Base-by-base conservation (phyloP, 2,888 invertebrate species). In the Exephanes ischioxanthus region DNA sequence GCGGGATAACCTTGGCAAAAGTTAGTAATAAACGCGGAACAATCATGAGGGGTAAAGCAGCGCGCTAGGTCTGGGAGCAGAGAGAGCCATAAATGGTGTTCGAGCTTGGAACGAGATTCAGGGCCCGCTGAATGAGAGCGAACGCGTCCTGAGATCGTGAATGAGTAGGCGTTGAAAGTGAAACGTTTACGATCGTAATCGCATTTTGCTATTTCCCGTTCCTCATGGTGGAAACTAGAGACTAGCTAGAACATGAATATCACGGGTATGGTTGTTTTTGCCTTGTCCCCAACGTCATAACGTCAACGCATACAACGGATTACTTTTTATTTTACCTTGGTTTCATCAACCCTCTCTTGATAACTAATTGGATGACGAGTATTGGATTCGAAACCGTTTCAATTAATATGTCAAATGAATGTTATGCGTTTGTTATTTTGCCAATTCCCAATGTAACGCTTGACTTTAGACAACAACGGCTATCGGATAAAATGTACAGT, bases 151-250 rank as follows among this genome's bases (percentile, higher is more conserved):
- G 48, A 26, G 51, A 55, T 45, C 55, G 58, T 30, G 58, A 58
- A 26, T 9, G 48, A 72, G 41, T 51, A n/a, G 61, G 51, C 76
- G 76, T 77, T 76, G 76, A 84, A 84, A 84, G 76, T 80, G 61
- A 67, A 80, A 51, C 80, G 37, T 48, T 58, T 37, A 19, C 37
- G 48, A 51, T 9, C 26, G 58, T 7, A 45, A 22, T 22, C 19
- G 14, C 72, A 37, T 22, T 9, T 51, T 41, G n/a, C 45, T 26
- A 22, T n/a, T 37, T 73, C 45, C 26, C 71, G 22, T 72, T 72
- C 19, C 33, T 41, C 37, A 19, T 19, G 19, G n/a, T 55, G 19
- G 19, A 33, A 33, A 55, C 53, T 55, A n/a, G n/a, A n/a, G n/a
- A n/a, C 71, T 70, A 19, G 30, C 51, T 70, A 11, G 30, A 33